Base-by-base conservation (phyloP, 1,140 invertebrate species). In the Adoxophyes honmai region DNA sequence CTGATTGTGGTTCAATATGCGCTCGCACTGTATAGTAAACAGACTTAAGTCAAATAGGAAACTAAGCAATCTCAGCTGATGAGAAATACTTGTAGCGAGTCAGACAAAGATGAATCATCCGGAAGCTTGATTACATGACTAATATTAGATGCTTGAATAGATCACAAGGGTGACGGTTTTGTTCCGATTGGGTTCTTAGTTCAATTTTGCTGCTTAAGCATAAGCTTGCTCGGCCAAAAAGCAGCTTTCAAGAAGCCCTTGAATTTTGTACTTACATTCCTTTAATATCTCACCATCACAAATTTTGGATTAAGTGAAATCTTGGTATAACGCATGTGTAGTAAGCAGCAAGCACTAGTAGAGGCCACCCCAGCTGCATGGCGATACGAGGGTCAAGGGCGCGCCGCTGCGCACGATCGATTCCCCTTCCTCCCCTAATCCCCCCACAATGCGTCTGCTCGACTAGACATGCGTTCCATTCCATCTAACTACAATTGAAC, bases 341-440 rank as follows among this genome's bases (percentile, higher is more conserved):
- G n/a, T n/a, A n/a, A n/a, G n/a, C n/a, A n/a, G n/a, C n/a, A n/a
- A n/a, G 37, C 28, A 34, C 11, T n/a, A 39, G 38, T 16, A 51
- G 10, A 52, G 48, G 28, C 61, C 59, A 42, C 58, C 55, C 61
- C 15, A 57, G 34, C 35, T 35, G 39, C n/a, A 18, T 4, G 38
- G 59, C 55, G 52, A 57, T 52, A 55, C 68, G 66, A 71, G 64
- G 71, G 72, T 78, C 75, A 78, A 78, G 75, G 75, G 75, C 75
- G 72, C 10, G 55, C 59, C 54, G 61, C 62, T 65, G 55, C 52
- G 59, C 37, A 52, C 61, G 68, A 68, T 72, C 72, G 74, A 77
- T 60, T 51, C 57, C 57, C 51, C 15, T 39, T 28, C 11, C 38
- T 34, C 33, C 60, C 34, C 16, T 21, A n/a, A 55, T 42, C 28